A percentile compares a stretch with the other conserved stretches of the same genome.
Evolutionary conservation across 2,113 vertebrate species (phyloP).

Genomic region (Lonchura striata): DNA sequence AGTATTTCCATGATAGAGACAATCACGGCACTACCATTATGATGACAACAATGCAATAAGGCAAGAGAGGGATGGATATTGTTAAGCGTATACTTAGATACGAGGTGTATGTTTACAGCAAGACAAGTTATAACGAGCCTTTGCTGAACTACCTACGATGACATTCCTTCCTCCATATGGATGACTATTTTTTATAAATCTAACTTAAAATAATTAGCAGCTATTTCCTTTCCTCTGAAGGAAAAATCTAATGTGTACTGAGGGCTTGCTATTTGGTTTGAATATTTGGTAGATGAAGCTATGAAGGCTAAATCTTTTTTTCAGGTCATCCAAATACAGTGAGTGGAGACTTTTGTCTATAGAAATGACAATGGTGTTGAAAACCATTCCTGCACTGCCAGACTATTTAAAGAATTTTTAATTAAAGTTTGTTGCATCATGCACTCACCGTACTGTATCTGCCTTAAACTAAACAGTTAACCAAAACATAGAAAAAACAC

Average conservation of each 20-base stretch:
- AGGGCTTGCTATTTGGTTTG: not conserved
- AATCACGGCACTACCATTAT: not conserved
- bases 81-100: not conserved
- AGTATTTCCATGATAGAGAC: not conserved
- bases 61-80: not conserved
- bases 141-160: not conserved
- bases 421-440: not conserved
- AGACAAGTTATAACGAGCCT: not conserved
- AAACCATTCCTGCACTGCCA: not conserved
- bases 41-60: not conserved
- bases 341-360: rapidly evolving
- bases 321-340: not conserved
- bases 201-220: not conserved
- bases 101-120: not conserved
- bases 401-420: not conserved
- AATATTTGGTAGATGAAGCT: not conserved
- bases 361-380: not conserved
- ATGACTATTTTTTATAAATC: not conserved
- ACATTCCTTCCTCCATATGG: not conserved
- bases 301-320: not conserved
- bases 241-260: rapidly evolving
- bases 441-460: not conserved
- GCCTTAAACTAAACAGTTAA: not conserved
- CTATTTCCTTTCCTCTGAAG: not conserved
- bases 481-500: not conserved